phyloP scores from a whole-genome alignment of 2,113 vertebrate species.

The Piaya cayana region DNA sequence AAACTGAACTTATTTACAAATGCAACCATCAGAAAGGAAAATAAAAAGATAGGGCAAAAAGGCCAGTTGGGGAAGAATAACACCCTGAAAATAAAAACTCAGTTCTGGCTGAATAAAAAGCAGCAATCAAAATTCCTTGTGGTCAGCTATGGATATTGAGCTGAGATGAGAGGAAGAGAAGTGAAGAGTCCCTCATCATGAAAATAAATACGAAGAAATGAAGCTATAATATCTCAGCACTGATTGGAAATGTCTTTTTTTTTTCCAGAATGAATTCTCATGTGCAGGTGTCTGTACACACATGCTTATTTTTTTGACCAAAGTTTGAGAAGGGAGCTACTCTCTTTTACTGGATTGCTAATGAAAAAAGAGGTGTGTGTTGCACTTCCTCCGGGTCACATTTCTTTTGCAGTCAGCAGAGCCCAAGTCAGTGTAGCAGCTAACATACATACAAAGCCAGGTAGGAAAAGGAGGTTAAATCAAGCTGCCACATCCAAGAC shows the following conservation, averaged over 20 bases:
- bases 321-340: background rate
- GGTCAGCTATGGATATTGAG: background rate
- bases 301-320: background rate
- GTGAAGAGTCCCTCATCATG: background rate
- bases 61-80: background rate
- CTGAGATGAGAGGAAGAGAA: background rate
- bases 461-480: background rate
- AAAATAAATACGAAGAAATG: slow-evolving; percentile 9
- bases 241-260: background rate
- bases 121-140: background rate
- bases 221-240: background rate
- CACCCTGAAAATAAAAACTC: background rate
- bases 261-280: background rate
- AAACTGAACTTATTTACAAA: slow-evolving; percentile 18
- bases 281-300: background rate
- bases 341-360: background rate
- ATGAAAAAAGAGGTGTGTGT: background rate
- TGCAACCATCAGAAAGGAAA: background rate
- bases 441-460: accelerated
- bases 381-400: background rate
- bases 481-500: background rate
- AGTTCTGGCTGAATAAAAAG: background rate
- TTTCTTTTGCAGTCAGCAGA: background rate
- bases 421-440: background rate
- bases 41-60: background rate